Evolutionary conservation across 1,140 invertebrate genomes (phyloP), one percentile per base, ranked within the genome.

Genomic region (Heterodera schachtii): DNA sequence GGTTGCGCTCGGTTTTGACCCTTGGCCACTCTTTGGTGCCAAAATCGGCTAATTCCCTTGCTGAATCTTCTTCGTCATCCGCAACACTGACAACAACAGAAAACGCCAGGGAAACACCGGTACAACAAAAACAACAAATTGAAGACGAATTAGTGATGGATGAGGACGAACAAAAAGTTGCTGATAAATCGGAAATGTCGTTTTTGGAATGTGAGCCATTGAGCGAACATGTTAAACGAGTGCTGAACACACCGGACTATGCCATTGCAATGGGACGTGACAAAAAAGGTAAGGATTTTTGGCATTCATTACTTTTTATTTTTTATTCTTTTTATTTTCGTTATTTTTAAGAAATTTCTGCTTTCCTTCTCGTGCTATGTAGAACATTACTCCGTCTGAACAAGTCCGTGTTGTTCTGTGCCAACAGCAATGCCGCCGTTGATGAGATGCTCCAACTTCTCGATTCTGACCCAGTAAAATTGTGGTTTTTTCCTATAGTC

Each of bases 341-440:
- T 13, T 13, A 21, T 11, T 46, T 41, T 71, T 0, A 41, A 71
- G 69, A 19, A 71, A 7, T 71, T 46, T 41, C 43, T 46, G 69
- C 69, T 19, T 71, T 41, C 31, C 31, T 71, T 6, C 9, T n/a
- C n/a, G 43, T n/a, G 9, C 69, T 71, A 1, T 11, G 41, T n/a
- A 7, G 44, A 71, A 43, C 69, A 19, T n/a, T 71, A 19, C 21
- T 71, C 3, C 69, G 69, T 3, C 13, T 46, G 69, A 46, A 46
- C 69, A 71, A 16, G 6, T 71, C 69, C 69, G 69, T 71, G 21
- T 5, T 71, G 69, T 46, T 71, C 41, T 71, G 69, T 46, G 31
- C 69, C 7, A 71, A 43, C 13, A 71, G 69, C 69, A 71, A 71
- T 19, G 69, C 69, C 19, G 69, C 41, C 19, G 69, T 71, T 11